These are phyloP conservation scores for Drosophila infuscata DNA, from an alignment of 2,888 invertebrate genomes.

Conservation along the genomic window DNA sequence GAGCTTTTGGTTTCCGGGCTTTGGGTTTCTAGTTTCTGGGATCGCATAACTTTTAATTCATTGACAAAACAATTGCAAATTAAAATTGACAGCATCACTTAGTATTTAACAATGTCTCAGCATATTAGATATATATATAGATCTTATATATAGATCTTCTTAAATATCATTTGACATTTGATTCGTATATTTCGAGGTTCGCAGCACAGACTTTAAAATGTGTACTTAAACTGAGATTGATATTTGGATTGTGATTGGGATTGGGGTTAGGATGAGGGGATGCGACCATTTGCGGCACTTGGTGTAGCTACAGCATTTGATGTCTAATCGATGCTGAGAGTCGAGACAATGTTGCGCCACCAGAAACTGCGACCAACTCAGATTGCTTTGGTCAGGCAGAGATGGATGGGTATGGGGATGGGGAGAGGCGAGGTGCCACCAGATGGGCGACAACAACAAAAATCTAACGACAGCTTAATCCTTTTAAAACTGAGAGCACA, in stretches of 20 bases:
- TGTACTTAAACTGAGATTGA: conserved; percentile 7
- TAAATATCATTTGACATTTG: background rate
- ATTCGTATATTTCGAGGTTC: background rate
- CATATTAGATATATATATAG: background rate
- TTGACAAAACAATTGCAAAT: background rate
- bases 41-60: background rate
- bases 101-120: background rate
- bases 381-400: conserved; percentile 37
- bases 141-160: background rate
- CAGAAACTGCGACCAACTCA: conserved; percentile 31
- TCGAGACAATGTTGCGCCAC: conserved; percentile 38
- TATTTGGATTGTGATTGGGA: conserved; percentile 1
- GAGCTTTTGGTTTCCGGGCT: background rate
- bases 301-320: conserved; percentile 49
- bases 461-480: conserved; percentile 79
- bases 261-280: background rate
- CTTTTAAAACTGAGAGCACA: conserved; percentile 80
- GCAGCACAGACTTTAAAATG: conserved; percentile 23
- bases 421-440: background rate
- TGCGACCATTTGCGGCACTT: conserved; percentile 49
- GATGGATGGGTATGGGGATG: background rate
- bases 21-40: background rate
- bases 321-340: conserved; percentile 69
- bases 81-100: background rate
- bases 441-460: conserved; percentile 26